Conservation (phyloP, 2,888 invertebrate species). For the Gastracanthus pulcherrimus region DNA sequence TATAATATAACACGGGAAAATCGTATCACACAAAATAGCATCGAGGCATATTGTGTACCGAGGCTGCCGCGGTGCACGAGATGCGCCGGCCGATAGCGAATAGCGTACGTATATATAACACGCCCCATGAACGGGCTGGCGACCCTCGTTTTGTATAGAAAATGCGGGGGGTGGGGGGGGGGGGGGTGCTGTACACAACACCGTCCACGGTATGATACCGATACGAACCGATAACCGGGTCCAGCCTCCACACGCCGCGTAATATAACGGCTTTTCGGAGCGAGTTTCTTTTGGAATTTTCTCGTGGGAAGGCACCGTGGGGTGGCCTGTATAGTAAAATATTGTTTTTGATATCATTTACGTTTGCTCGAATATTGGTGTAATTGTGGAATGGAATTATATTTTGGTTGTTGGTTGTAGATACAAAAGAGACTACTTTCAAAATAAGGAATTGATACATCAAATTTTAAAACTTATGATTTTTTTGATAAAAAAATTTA, state of each 20-base stretch:
- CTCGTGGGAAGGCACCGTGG: slow-evolving; percentile 14
- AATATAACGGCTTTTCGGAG: slow-evolving; percentile 8
- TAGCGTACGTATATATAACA: not conserved
- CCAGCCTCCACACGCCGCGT: too few relatives aligned
- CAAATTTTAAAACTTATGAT: too few relatives aligned
- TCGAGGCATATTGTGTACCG: not conserved
- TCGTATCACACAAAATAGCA: not conserved
- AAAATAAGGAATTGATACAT: too few relatives aligned
- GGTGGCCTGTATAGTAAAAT: not conserved
- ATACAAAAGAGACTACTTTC: too few relatives aligned
- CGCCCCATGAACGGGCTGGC: not conserved
- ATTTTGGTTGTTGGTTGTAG: too few relatives aligned
- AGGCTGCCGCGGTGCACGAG: not conserved
- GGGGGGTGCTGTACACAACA: not conserved
- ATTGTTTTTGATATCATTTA: not conserved
- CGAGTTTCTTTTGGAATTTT: not conserved
- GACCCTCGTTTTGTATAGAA: not conserved
- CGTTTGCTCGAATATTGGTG: not conserved
- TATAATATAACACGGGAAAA: not conserved
- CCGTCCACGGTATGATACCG: not conserved
- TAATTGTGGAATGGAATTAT: too few relatives aligned
- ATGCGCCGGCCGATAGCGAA: not conserved
- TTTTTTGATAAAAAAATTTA: too few relatives aligned
- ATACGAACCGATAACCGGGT: not conserved
- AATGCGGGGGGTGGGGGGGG: not conserved